These are phyloP conservation scores for Chelmon rostratus DNA, from an alignment of 2,797 vertebrate species.

Conservation along the genomic window DNA sequence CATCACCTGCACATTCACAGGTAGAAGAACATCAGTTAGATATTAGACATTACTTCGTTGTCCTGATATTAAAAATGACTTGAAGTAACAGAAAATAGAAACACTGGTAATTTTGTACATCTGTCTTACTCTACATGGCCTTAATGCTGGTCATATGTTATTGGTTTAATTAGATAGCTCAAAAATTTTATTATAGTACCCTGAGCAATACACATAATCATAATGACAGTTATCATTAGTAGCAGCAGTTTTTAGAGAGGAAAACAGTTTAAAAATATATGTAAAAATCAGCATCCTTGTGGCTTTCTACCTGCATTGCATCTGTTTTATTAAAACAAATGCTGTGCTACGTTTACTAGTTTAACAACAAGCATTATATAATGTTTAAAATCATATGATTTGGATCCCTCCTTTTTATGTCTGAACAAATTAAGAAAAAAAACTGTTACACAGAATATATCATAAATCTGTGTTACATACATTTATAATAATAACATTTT, in stretches of 20 bases:
- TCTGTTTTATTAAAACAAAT: not conserved
- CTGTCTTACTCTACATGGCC: not conserved
- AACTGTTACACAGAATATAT: not conserved
- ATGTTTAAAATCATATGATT: not conserved
- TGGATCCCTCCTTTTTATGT: not conserved
- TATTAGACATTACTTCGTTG: constrained; percentile 7
- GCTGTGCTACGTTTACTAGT: not conserved
- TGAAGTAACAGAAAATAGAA: not conserved
- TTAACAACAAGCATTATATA: not conserved
- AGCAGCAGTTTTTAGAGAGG: not conserved
- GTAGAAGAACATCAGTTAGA: not conserved
- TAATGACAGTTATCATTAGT: not conserved
- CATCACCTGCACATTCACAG: constrained; percentile 89
- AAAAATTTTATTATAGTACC: not conserved
- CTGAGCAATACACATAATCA: not conserved
- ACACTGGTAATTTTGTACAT: not conserved
- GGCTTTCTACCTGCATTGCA: not conserved
- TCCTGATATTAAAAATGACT: not conserved
- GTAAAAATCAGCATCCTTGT: not conserved
- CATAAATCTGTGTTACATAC: not conserved
- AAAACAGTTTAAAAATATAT: not conserved
- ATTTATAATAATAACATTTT: not conserved
- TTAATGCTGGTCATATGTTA: not conserved
- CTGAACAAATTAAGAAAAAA: not conserved
- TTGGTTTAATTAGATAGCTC: not conserved